Evolutionary conservation across 2,113 vertebrate species (phyloP), one percentile per base, ranked within the genome.

Genomic region (Gorsachius goisagi): DNA sequence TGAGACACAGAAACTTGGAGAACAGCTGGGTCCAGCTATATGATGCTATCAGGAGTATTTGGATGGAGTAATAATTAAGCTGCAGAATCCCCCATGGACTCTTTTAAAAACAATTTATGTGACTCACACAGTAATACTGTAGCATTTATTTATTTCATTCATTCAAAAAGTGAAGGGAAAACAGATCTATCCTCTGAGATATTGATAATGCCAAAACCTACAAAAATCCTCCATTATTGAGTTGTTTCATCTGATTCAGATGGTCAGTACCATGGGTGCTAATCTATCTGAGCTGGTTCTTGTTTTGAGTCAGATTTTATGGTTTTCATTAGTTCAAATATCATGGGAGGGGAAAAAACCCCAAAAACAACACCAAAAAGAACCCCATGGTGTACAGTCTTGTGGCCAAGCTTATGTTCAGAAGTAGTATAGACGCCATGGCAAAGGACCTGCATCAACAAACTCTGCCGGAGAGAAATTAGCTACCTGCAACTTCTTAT

Each of bases 381-480:
- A 23, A 24, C 12, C 23, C 7, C n/a, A 26, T 27, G 22, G 9
- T 44, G 13, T 11, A 74, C 4, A 11, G 7, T 50, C 32, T 59
- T 67, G 35, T 20, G 20, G 9, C 20, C 30, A 41, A 71, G 17
- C 12, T 84, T 14, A 33, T 4, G 15, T 69, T 62, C 39, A 55
- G 28, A 53, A 76, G 39, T 23, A 53, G 6, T 49, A 50, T 2
- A 56, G 41, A 23, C 33, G 21, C 21, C 21, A 11, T 6, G 6
- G 17, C 11, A 47, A 60, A 68, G 12, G 23, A 53, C 23, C 12
- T 60, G 15, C 19, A 76, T 30, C 15, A 47, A 20, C 53, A 53
- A 82, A 58, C 9, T 37, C 7, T 66, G 14, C 17, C 1, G 1
- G 15, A 59, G 26, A 0, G 2, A 67, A 52, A 8, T 33, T 27